Conservation (phyloP, 2,797 vertebrate genomes). For the Gobionotothen gibberifrons region DNA sequence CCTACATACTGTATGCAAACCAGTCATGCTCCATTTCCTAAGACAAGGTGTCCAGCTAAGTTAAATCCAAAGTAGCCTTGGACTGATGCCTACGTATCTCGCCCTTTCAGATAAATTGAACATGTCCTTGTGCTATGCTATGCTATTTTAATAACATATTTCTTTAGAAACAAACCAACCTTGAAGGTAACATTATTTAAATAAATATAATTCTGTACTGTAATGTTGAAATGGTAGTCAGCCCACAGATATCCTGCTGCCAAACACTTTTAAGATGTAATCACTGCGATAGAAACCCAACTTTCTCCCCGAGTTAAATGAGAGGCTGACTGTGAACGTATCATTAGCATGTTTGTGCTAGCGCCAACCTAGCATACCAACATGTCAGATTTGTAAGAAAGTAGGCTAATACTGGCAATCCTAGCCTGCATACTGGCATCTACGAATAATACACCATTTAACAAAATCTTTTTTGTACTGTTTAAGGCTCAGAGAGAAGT, state of each 20-base stretch:
- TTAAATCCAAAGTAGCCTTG: constrained; percentile 54
- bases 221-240: constrained; percentile 19
- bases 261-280: constrained; percentile 11
- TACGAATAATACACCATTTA: constrained; percentile 13
- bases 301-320: constrained; percentile 12
- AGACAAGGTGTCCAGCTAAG: constrained; percentile 68
- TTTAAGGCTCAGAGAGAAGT: constrained; percentile 8
- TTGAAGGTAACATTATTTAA: constrained; percentile 9
- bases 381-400: neutral
- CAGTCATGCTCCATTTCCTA: constrained; percentile 64
- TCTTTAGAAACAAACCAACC: constrained; percentile 19
- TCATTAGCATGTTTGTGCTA: constrained; percentile 8
- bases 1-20: constrained; percentile 72
- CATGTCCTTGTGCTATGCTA: constrained; percentile 6
- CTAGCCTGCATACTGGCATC: neutral
- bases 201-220: constrained; percentile 15
- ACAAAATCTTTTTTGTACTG: constrained; percentile 9
- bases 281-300: neutral
- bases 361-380: neutral
- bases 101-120: constrained; percentile 25
- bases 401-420: constrained; percentile 18
- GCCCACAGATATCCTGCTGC: constrained; percentile 8
- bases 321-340: neutral
- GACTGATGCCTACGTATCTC: constrained; percentile 28
- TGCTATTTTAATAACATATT: constrained; percentile 29